These are phyloP conservation scores for Coccyzus lansbergi DNA, from an alignment of 2,797 vertebrate genomes.

Conservation along the genomic window DNA sequence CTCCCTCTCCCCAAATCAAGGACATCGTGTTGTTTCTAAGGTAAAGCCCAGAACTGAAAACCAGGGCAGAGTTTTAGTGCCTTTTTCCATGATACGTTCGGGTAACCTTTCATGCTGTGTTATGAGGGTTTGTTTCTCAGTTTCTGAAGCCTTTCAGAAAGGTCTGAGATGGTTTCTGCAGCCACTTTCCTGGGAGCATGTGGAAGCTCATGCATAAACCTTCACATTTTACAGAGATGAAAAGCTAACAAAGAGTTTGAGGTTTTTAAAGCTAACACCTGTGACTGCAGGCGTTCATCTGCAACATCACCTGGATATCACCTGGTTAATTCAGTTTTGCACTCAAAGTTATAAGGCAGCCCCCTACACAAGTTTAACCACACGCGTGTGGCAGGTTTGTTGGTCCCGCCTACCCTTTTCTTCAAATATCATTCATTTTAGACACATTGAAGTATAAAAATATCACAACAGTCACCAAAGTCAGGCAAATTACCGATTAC, in stretches of 20 bases:
- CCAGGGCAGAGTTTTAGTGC: not conserved
- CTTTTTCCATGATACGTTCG: accelerated
- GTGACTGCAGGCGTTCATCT: not conserved
- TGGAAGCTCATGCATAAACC: not conserved
- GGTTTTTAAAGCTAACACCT: not conserved
- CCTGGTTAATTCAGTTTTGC: not conserved
- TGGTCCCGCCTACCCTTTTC: not conserved
- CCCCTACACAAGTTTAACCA: not conserved
- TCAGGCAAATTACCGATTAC: not conserved
- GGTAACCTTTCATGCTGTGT: not conserved
- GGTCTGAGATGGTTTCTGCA: not conserved
- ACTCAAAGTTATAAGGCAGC: not conserved
- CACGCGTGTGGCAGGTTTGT: not conserved
- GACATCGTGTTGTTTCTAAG: not conserved
- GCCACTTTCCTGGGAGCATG: too few relatives aligned
- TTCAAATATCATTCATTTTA: not conserved
- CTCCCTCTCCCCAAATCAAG: not conserved
- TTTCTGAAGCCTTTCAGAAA: not conserved
- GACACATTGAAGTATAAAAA: not conserved
- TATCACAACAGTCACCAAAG: not conserved
- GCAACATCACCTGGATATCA: not conserved
- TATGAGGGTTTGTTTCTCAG: not conserved
- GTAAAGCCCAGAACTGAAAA: not conserved
- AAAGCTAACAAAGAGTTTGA: not conserved
- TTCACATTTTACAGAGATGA: not conserved